A percentile compares a stretch with the other conserved stretches of the same genome.
phyloP scores from a whole-genome alignment of 2,797 vertebrate species.

The Lepilemur septentrionalis region DNA sequence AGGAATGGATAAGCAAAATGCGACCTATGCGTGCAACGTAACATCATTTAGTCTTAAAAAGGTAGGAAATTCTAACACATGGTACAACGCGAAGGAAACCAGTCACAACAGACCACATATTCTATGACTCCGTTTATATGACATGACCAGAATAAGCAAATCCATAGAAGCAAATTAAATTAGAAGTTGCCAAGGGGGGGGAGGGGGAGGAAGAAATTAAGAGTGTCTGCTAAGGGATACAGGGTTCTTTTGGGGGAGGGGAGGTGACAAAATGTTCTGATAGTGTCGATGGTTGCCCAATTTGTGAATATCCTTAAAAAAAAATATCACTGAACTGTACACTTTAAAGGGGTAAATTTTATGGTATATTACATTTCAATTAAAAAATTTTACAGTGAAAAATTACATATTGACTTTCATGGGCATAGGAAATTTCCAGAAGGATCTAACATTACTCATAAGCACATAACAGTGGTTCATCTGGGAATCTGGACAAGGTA shows the following conservation, averaged over 20 bases:
- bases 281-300: rapidly evolving
- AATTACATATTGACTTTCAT: neutral
- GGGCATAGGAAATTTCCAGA: neutral
- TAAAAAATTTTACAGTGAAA: neutral
- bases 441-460: neutral
- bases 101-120: neutral
- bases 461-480: neutral
- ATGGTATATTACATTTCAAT: neutral
- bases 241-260: neutral
- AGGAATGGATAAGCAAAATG: rapidly evolving
- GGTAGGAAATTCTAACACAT: rapidly evolving
- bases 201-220: neutral
- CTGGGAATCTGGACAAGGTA: rapidly evolving
- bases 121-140: rapidly evolving
- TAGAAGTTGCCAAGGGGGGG: neutral
- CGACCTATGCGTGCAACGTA: too few relatives aligned
- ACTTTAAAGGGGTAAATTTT: neutral
- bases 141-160: neutral
- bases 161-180: neutral
- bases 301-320: neutral
- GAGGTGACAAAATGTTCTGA: neutral
- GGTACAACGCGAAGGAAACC: rapidly evolving
- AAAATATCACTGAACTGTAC: rapidly evolving
- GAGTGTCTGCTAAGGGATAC: rapidly evolving
- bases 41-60: neutral